Evolutionary conservation across 2,888 invertebrate species (phyloP).

Genomic region (Cecidostiba fungosa): DNA sequence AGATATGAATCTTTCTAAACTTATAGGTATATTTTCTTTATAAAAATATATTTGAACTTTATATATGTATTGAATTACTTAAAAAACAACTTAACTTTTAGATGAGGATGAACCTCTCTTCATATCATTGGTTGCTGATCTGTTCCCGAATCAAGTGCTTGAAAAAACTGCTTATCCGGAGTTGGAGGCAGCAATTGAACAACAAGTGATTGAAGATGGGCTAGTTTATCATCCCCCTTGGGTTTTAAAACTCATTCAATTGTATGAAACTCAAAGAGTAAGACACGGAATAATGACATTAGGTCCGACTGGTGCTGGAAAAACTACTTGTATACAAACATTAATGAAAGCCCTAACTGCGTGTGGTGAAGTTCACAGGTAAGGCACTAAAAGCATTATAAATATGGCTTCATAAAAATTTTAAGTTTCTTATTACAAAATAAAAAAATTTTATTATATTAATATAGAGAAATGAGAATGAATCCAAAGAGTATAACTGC

Average conservation of each 20-base stretch:
- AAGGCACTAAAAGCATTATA: conserved; percentile 65
- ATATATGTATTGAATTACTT: neutral
- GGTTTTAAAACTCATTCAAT: conserved; percentile 96
- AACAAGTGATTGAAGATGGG: conserved; percentile 90
- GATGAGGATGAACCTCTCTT: conserved; percentile 99
- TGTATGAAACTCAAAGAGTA: conserved; percentile 97
- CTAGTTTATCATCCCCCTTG: conserved; percentile 96
- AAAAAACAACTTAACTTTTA: conserved; percentile 69
- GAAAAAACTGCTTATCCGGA: conserved; percentile 95
- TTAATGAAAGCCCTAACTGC: conserved; percentile 95
- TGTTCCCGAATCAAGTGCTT: conserved; percentile 96
- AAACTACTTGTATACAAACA: conserved; percentile 94
- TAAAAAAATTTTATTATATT: conserved; percentile 8
- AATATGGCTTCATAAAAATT: conserved; percentile 25
- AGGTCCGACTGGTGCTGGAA: conserved; percentile 97
- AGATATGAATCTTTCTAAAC: conserved; percentile 98
- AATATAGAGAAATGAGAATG: conserved; percentile 94
- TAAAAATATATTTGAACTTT: neutral
- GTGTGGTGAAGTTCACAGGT: conserved; percentile 92
- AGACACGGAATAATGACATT: conserved; percentile 98
- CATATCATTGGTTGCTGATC: conserved; percentile 96
- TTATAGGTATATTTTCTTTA: conserved; percentile 83
- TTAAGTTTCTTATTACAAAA: neutral
- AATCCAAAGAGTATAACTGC: conserved; percentile 99
- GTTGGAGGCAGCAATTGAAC: conserved; percentile 92